Percentiles rank a stretch among this genome's conserved stretches.
Evolutionary conservation across 2,113 vertebrate species (phyloP).

Genomic region (Gracilinanus agilis): DNA sequence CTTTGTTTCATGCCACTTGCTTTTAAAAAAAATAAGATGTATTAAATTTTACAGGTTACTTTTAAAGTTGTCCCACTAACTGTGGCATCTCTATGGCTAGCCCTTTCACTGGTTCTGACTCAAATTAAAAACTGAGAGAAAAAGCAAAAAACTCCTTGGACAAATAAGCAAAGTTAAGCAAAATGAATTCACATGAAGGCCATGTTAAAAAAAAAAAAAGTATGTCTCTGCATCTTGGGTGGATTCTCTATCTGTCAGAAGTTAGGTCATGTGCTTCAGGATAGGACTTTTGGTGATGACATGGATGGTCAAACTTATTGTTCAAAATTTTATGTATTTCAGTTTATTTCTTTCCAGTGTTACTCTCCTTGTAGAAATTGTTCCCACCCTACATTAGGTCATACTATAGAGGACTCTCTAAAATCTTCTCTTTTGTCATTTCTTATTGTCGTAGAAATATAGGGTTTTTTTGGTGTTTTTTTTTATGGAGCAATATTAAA

Average conservation of each 20-base stretch:
- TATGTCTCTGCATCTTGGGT: not conserved
- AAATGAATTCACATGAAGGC: not conserved
- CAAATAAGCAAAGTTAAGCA: not conserved
- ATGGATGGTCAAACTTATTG: not conserved
- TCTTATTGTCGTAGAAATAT: too few relatives aligned
- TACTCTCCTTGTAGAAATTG: not conserved
- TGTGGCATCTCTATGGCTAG: not conserved
- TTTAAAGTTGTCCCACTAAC: not conserved
- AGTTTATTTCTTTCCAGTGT: not conserved
- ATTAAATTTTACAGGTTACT: not conserved
- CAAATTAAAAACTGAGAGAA: not conserved
- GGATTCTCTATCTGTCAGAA: not conserved
- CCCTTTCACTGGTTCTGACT: not conserved
- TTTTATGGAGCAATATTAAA: not conserved
- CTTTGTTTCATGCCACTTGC: not conserved
- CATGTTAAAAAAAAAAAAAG: not conserved
- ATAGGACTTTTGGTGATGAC: not conserved
- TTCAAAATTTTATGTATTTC: not conserved
- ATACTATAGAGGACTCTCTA: not conserved
- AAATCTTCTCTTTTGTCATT: not conserved
- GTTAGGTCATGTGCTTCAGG: not conserved
- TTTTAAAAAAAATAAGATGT: not conserved
- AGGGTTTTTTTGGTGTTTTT: too few relatives aligned
- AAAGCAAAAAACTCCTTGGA: not conserved
- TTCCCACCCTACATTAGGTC: not conserved